phyloP scores from a whole-genome alignment of 92 coral and sea anemone species.

The Epizoanthus illoricatus region DNA sequence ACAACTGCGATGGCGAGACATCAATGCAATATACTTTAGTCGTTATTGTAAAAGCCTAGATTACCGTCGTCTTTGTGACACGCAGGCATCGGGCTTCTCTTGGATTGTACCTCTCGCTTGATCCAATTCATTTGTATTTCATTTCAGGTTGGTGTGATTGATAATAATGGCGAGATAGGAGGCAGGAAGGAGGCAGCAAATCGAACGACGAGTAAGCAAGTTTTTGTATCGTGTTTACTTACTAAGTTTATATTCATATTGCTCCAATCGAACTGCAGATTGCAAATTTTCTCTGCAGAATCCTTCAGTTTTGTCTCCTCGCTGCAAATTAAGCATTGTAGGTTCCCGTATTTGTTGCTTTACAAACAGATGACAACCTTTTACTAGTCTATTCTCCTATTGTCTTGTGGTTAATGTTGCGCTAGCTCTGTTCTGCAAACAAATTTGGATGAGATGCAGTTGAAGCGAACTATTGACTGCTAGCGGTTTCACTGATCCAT shows the following conservation, averaged over 20 bases:
- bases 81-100: background rate
- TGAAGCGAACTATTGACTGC: background rate
- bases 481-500: background rate
- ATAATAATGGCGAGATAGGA: constrained; percentile 80
- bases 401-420: background rate
- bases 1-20: background rate
- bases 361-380: constrained; percentile 13
- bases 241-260: constrained; percentile 20
- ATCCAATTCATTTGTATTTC: constrained; percentile 18
- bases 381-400: background rate
- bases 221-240: constrained; percentile 14
- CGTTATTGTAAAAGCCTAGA: constrained; percentile 1
- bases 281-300: background rate
- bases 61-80: constrained; percentile 19
- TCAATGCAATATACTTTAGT: background rate
- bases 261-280: background rate
- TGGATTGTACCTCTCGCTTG: constrained; percentile 12
- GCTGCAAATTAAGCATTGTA: background rate
- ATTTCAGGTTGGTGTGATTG: constrained; percentile 80
- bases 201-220: constrained; percentile 54
- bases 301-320: background rate
- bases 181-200: constrained; percentile 58
- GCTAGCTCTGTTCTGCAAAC: constrained; percentile 15
- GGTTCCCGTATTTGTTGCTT: background rate
- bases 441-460: background rate